Percentiles rank a stretch among this genome's conserved stretches.
phyloP scores from a whole-genome alignment of 2,888 invertebrate species.

The Hymenopus coronatus region DNA sequence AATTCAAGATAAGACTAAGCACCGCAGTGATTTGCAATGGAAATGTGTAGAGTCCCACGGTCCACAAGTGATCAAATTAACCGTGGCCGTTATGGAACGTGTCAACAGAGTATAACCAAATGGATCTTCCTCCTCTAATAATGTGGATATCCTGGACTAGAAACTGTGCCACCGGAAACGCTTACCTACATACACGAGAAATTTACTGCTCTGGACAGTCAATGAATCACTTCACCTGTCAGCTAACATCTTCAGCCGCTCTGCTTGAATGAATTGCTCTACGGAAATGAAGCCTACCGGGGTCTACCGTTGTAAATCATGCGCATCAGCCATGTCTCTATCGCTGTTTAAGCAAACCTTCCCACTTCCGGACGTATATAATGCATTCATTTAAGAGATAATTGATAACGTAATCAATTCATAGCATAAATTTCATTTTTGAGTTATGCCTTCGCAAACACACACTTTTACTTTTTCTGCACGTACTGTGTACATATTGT shows the following conservation, averaged over 20 bases:
- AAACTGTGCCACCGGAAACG: neutral
- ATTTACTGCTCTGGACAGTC: neutral
- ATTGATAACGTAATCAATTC: no score
- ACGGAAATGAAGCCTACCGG: neutral
- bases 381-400: neutral
- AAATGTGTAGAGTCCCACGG: neutral
- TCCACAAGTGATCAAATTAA: neutral
- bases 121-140: neutral
- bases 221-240: neutral
- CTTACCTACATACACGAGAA: neutral
- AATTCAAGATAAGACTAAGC: neutral
- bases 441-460: no score
- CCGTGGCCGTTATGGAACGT: neutral
- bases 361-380: neutral
- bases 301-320: neutral
- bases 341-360: neutral
- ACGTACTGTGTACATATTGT: no score
- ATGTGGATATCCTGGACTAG: neutral
- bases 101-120: neutral
- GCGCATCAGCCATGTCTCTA: neutral
- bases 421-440: no score
- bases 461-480: no score
- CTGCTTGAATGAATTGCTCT: neutral
- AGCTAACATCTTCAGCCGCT: neutral
- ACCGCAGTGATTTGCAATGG: conserved; percentile 1